Base-by-base conservation (phyloP, 1,140 invertebrate species). In the Eufriesea mexicana region DNA sequence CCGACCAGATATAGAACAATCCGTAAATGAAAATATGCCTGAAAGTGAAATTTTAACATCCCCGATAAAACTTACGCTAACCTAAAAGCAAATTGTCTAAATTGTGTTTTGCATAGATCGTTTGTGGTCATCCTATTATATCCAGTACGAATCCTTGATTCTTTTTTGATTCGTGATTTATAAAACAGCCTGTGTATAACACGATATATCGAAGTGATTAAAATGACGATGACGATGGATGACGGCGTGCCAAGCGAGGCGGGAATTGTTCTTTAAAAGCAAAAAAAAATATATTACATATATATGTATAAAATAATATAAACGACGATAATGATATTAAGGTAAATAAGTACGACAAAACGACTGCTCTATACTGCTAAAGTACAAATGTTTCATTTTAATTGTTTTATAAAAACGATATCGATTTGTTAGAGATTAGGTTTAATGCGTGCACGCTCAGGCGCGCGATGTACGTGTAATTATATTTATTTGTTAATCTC, bases 321-420 rank as follows among this genome's bases (percentile, higher is more conserved):
- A 84, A 90, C 78, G 75, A 90, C 80, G 77, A 91, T 89, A 89
- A 86, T 77, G 83, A 90, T 88, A 88, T 87, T 89, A 89, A 89
- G 87, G 64, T 89, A 83, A 89, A 90, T 84, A 90, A 85, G 86
- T 88, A 89, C 84, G 87, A 92, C 90, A 94, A 93, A 88, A 94
- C 89, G 93, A 94, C 93, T 94, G 93, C 93, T 94, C 93, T 94
- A 94, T 93, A 94, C 93, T 94, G 93, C 92, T 94, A 93, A 93
- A 94, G 93, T 94, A 94, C 93, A 94, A 94, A 94, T 93, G 91
- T 94, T 94, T 94, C 92, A 91, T 93, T 91, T 94, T 94, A 93
- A 92, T 93, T 94, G 92, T 91, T 93, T 92, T 93, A 89, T 91
- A 90, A 88, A 73, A 80, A 88, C 25, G 74, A 88, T 88, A 86